Evolutionary conservation across 1,140 invertebrate genomes (phyloP).

Genomic region (Penaeus chinensis): DNA sequence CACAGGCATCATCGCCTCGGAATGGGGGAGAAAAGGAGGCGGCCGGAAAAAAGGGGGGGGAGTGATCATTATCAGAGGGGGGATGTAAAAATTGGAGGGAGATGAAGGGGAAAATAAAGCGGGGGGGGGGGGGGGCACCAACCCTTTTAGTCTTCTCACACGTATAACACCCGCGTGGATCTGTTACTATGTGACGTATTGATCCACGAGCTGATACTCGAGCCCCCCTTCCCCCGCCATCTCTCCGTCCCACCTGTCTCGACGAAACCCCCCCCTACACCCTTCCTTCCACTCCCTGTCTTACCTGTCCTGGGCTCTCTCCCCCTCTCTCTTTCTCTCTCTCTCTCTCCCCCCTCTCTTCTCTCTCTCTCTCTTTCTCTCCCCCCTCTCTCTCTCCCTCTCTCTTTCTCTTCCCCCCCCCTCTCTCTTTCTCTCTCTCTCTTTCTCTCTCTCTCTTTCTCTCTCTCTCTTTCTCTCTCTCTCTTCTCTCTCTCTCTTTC

Average conservation of each 20-base stretch:
- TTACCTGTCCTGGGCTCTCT: background rate
- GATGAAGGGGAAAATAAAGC: background rate
- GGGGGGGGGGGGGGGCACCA: background rate
- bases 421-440: too few species aligned
- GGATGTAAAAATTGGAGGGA: background rate
- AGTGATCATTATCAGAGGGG: background rate
- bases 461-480: too few species aligned
- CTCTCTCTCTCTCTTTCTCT: conserved; percentile 1
- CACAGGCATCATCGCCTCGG: too few species aligned
- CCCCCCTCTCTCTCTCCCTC: conserved; percentile 3
- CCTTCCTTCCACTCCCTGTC: too few species aligned
- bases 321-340: background rate
- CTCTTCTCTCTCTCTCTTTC: too few species aligned
- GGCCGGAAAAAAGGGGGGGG: background rate
- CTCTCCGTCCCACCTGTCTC: too few species aligned
- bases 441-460: too few species aligned
- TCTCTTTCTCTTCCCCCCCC: background rate
- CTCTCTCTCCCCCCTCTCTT: background rate
- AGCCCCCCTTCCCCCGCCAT: too few species aligned
- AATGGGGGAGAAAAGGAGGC: background rate
- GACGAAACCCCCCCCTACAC: too few species aligned
- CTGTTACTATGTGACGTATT: conserved; percentile 29
- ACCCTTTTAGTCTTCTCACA: too few species aligned
- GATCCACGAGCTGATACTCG: background rate
- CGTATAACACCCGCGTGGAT: background rate